Conservation (phyloP, 2,888 invertebrate genomes). For the Tachystola acroxantha region DNA sequence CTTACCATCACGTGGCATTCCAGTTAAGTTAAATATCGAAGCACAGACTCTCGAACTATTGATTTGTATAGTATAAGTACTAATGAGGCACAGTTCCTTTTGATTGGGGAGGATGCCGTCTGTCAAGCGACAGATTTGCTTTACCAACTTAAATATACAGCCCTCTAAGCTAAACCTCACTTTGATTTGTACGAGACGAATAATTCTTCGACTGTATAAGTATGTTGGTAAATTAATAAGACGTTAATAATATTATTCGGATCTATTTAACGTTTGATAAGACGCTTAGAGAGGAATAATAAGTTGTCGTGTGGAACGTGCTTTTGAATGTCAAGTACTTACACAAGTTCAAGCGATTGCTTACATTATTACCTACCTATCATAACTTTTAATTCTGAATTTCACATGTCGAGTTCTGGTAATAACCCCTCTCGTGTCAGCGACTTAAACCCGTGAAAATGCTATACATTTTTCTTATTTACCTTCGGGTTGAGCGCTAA, state of each 20-base stretch:
- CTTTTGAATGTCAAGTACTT: no score
- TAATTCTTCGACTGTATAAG: not conserved
- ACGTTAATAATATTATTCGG: conserved; percentile 58
- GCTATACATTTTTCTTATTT: no score
- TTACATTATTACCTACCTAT: no score
- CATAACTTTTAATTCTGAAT: no score
- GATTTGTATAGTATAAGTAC: conserved; percentile 39
- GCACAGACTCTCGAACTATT: conserved; percentile 16
- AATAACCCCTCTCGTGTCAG: no score
- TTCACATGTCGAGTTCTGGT: no score
- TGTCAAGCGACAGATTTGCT: conserved; percentile 33
- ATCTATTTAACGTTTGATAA: conserved; percentile 48
- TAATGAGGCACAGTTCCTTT: conserved; percentile 50
- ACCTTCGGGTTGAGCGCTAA: no score
- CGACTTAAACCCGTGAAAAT: no score
- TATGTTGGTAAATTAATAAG: conserved; percentile 32
- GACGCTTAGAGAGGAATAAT: conserved; percentile 11
- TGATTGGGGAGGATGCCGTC: conserved; percentile 34
- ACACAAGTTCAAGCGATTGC: no score
- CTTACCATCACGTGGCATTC: no score
- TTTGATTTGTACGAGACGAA: not conserved
- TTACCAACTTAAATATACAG: conserved; percentile 9
- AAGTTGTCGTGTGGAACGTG: not conserved
- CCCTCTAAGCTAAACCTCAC: not conserved
- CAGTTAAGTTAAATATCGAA: no score